phyloP scores from a whole-genome alignment of 2,113 vertebrate genomes.

The Archilochus colubris region DNA sequence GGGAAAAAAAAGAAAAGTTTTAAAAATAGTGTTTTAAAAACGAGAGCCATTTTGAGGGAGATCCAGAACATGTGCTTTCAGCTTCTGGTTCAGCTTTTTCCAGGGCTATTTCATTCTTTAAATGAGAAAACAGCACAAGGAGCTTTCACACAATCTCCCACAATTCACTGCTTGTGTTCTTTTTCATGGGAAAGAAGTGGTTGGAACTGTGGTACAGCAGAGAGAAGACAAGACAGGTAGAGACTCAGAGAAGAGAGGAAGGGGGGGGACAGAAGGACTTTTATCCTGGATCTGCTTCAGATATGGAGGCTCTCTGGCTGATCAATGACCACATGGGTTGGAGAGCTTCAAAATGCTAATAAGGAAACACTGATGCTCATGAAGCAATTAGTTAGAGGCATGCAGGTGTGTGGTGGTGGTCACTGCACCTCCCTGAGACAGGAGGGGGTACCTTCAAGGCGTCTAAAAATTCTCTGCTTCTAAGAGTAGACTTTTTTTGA shows the following conservation, averaged over 20 bases:
- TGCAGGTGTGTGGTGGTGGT: constrained; percentile 88
- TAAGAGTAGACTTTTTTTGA: constrained; percentile 88
- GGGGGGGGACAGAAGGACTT: background rate
- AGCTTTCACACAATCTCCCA: background rate
- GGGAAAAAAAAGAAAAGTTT: background rate
- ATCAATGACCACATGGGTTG: constrained; percentile 61
- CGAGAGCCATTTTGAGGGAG: constrained; percentile 71
- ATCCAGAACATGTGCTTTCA: constrained; percentile 72
- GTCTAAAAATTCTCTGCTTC: constrained; percentile 88
- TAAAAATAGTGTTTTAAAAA: background rate
- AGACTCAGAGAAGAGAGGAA: background rate
- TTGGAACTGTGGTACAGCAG: background rate
- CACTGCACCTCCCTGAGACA: constrained; percentile 83
- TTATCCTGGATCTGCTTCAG: constrained; percentile 80
- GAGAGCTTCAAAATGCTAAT: constrained; percentile 56
- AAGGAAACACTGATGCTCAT: constrained; percentile 60
- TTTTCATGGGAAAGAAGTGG: background rate
- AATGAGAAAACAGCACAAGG: background rate
- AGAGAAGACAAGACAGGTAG: background rate
- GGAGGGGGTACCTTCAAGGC: constrained; percentile 87
- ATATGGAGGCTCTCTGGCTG: constrained; percentile 16
- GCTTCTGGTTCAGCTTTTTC: background rate
- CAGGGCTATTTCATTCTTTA: background rate
- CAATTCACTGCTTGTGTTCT: background rate
- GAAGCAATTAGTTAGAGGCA: constrained; percentile 73